Evolutionary conservation across 1,140 invertebrate genomes (phyloP).

Genomic region (Campoletis sonorensis): DNA sequence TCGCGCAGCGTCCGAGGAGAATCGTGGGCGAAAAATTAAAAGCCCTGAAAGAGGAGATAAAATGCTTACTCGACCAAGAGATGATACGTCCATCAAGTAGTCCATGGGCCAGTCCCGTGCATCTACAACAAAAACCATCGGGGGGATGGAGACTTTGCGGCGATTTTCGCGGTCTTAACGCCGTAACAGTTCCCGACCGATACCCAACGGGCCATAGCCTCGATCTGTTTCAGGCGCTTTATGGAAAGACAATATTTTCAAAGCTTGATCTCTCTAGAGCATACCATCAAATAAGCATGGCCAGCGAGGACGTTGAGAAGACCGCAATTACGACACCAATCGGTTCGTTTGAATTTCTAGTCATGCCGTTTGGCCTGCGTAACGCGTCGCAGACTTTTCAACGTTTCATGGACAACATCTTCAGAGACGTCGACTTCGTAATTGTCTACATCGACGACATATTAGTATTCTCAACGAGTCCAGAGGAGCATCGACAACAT

Average conservation of each 20-base stretch:
- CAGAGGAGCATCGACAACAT: too few species aligned
- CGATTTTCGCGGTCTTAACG: constrained; percentile 70
- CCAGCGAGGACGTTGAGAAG: neutral
- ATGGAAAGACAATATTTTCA: constrained; percentile 15
- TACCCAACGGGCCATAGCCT: constrained; percentile 61
- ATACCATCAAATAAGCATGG: constrained; percentile 3
- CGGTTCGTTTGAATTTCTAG: constrained; percentile 18
- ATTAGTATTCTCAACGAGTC: too few species aligned
- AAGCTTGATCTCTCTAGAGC: neutral
- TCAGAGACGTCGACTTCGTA: too few species aligned
- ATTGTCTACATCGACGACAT: too few species aligned
- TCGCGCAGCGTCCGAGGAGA: constrained; percentile 21
- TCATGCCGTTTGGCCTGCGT: too few species aligned
- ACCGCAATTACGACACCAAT: constrained; percentile 17
- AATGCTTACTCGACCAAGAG: constrained; percentile 6
- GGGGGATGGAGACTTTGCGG: constrained; percentile 58
- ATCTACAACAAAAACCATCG: constrained; percentile 39
- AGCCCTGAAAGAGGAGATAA: constrained; percentile 18
- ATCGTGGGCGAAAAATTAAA: constrained; percentile 38
- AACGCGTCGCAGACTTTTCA: too few species aligned
- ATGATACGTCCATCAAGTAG: constrained; percentile 47
- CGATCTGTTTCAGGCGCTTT: neutral
- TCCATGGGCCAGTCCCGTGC: constrained; percentile 65
- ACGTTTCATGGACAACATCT: too few species aligned
- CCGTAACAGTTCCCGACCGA: constrained; percentile 61